These are phyloP conservation scores for Gymnoscopelus braueri DNA, from an alignment of 2,797 vertebrate species.

Conservation along the genomic window DNA sequence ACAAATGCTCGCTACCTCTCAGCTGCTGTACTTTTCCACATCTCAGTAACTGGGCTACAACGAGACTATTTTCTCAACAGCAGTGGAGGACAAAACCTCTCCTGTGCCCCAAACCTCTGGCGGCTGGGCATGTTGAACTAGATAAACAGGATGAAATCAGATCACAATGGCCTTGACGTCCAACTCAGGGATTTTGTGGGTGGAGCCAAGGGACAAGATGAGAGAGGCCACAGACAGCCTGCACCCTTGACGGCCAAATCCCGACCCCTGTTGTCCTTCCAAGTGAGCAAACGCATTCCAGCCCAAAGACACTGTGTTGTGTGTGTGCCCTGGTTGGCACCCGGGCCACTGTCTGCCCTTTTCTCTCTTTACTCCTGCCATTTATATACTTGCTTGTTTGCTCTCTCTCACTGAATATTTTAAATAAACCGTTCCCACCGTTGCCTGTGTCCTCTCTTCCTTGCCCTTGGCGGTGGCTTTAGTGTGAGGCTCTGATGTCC, in stretches of 20 bases:
- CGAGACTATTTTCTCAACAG: constrained; percentile 18
- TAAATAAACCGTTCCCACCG: constrained; percentile 30
- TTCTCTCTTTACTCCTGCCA: constrained; percentile 12
- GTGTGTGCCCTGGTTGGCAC: constrained; percentile 49
- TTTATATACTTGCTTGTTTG: constrained; percentile 18
- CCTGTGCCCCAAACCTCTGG: constrained; percentile 15
- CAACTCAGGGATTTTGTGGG: constrained; percentile 65
- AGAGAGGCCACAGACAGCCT: constrained; percentile 78
- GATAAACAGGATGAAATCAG: constrained; percentile 72
- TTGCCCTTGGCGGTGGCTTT: constrained; percentile 24
- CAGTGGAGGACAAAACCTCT: constrained; percentile 26
- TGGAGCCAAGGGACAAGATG: constrained; percentile 68
- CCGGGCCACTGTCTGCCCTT: constrained; percentile 25
- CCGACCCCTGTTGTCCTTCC: constrained; percentile 83
- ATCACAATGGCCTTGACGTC: constrained; percentile 75
- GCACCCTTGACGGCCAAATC: constrained; percentile 80
- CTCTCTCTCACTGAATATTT: constrained; percentile 35
- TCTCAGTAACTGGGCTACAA: constrained; percentile 22
- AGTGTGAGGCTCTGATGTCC: constrained; percentile 15
- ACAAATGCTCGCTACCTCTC: constrained; percentile 1
- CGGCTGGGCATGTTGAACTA: constrained; percentile 56
- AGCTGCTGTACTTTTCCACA: constrained; percentile 7
- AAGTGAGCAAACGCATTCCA: constrained; percentile 73
- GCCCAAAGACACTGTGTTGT: constrained; percentile 67
- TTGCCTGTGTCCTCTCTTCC: constrained; percentile 13